Base-by-base conservation (phyloP, 2,888 invertebrate species). In the Tinea pellionella region DNA sequence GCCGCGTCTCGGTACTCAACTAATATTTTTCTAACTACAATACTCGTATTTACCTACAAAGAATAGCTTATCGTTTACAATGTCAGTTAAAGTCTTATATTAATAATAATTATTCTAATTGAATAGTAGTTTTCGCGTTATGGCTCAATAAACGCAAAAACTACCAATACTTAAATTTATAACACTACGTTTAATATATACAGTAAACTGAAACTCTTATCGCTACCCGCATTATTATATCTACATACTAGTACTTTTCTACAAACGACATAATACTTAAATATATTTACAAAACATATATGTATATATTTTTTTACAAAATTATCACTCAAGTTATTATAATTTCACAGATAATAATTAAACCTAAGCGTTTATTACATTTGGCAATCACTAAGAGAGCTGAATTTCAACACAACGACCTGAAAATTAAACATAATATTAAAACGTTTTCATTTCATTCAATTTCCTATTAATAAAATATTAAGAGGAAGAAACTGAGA, bases 121-220 rank as follows among this genome's bases (percentile, higher is more conserved):
- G 15, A 47, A n/a, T 47, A n/a, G 53, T 47, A 63, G 61, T 60
- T 47, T 60, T 63, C 47, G 61, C 62, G 62, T 60, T 62, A 56
- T 30, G 63, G 63, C 63, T 63, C 63, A 62, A 58, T 61, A 60
- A 62, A 61, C 63, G 60, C 62, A 43, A 63, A 60, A 15, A 61
- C 60, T 63, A 61, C 32, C 24, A 30, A n/a, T 7, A 32, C 7
- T 13, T 57, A 57, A 57, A 15, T 32, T 13, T 57, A 15, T 4
- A 9, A 32, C 32, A 29, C 9, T 53, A 59, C 42, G 18, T 29
- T 29, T 30, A 15, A 60, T 42, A 51, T 60, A 60, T 57, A 59
- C 58, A 41, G 37, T 16, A 37, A 37, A 58, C 15, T 47, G 2
- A 47, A 47, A n/a, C n/a, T n/a, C n/a, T n/a, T n/a, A n/a, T n/a